These are phyloP conservation scores for Calcarius ornatus DNA, from an alignment of 2,113 vertebrate genomes.

Conservation along the genomic window DNA sequence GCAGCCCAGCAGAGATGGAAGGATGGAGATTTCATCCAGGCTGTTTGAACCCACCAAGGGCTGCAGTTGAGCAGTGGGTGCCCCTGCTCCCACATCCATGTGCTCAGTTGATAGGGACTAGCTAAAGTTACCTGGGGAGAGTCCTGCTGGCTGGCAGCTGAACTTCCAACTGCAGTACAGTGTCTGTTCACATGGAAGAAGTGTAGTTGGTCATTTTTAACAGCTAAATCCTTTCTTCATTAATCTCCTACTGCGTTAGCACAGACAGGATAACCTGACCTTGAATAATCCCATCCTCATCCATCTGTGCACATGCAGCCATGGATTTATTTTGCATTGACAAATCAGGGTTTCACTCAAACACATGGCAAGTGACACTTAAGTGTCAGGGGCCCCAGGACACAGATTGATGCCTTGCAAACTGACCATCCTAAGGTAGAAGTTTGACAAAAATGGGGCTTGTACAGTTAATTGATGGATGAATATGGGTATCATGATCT, in stretches of 20 bases:
- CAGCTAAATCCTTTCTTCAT: slow-evolving; percentile 51
- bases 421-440: background rate
- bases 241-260: slow-evolving; percentile 34
- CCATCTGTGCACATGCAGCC: slow-evolving; percentile 11
- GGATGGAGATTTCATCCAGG: background rate
- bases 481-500: background rate
- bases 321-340: background rate
- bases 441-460: background rate
- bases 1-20: background rate
- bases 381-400: background rate
- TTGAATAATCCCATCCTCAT: slow-evolving; percentile 26
- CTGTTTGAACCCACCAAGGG: background rate
- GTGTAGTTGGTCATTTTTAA: slow-evolving; percentile 26
- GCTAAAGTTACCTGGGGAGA: background rate
- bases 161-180: background rate
- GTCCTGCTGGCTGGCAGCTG: background rate
- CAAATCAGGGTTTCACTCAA: background rate
- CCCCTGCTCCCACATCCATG: fast-evolving
- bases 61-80: background rate
- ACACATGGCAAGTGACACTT: background rate
- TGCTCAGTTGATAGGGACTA: background rate
- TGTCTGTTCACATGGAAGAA: background rate
- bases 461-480: background rate
- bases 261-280: slow-evolving; percentile 31
- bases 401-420: background rate